Evolutionary conservation across 2,888 invertebrate species (phyloP).

Genomic region (Spialia ferax): DNA sequence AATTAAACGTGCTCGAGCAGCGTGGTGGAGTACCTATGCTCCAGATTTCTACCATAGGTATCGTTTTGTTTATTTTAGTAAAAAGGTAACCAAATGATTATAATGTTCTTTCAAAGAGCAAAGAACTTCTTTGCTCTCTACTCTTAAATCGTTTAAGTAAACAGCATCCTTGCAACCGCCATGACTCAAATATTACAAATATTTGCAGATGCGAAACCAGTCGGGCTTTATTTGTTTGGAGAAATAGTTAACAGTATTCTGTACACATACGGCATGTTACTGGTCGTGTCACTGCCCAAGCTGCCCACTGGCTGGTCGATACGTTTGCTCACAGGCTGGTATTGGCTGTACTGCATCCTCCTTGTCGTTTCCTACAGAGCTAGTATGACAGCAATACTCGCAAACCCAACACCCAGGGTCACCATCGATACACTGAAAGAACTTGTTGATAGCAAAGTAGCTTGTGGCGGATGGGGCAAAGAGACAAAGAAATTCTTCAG

Average conservation of each 20-base stretch:
- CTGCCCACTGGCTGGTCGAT: conserved; percentile 93
- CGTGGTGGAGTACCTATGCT: no score
- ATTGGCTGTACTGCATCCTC: conserved; percentile 94
- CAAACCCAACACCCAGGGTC: conserved; percentile 92
- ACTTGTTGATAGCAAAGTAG: conserved; percentile 88
- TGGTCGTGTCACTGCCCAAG: conserved; percentile 92
- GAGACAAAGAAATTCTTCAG: conserved; percentile 90
- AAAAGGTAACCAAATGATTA: no score
- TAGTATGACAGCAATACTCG: conserved; percentile 94
- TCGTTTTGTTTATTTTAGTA: no score
- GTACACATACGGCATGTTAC: conserved; percentile 93
- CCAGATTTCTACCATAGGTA: no score
- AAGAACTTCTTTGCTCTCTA: no score
- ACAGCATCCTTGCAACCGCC: no score
- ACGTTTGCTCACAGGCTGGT: conserved; percentile 94
- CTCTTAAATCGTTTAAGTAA: no score
- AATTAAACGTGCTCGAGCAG: no score
- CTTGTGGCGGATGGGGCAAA: conserved; percentile 90
- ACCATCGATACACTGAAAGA: conserved; percentile 92
- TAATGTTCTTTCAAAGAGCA: no score
- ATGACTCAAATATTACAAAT: conserved; percentile 13
- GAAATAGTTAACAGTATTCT: conserved; percentile 91
- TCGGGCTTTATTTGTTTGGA: conserved; percentile 90
- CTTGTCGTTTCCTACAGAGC: conserved; percentile 93
- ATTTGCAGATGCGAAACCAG: conserved; percentile 72